These are phyloP conservation scores for Lepas anatifera DNA, from an alignment of 2,888 invertebrate genomes.

Conservation along the genomic window DNA sequence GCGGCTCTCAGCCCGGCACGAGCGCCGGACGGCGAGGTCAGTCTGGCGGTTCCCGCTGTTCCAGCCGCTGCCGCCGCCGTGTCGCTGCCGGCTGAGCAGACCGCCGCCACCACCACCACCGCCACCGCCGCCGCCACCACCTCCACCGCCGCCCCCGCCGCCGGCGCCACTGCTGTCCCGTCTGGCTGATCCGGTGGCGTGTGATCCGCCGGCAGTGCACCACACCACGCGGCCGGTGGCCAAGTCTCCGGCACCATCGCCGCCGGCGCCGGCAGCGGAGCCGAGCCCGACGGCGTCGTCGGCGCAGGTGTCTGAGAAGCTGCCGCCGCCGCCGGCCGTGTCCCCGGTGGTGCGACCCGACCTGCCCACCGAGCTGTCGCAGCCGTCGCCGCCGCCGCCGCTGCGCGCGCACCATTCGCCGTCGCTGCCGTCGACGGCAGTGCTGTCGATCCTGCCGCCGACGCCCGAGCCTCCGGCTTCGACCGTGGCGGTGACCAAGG, in stretches of 20 bases:
- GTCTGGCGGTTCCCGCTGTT: background rate
- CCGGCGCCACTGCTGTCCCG: background rate
- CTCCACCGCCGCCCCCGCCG: background rate
- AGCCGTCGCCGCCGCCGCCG: background rate
- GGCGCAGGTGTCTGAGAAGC: background rate
- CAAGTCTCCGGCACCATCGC: background rate
- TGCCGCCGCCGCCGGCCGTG: background rate
- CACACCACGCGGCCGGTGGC: too few relatives aligned
- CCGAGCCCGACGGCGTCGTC: background rate
- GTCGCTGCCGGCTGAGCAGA: background rate
- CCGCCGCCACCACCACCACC: slow-evolving; percentile 1
- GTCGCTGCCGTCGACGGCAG: background rate
- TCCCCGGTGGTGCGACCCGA: too few relatives aligned
- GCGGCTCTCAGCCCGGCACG: background rate
- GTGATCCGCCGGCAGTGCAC: too few relatives aligned
- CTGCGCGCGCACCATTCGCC: background rate
- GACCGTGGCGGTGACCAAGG: background rate
- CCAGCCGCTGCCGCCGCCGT: background rate
- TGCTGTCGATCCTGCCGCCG: too few relatives aligned
- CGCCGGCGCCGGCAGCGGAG: background rate
- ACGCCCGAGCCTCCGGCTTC: background rate
- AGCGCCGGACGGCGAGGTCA: background rate
- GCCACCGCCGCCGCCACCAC: background rate
- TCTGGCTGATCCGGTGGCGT: background rate
- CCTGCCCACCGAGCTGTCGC: background rate